A percentile compares a stretch with the other conserved stretches of the same genome.
Evolutionary conservation across 2,113 vertebrate genomes (phyloP).

Genomic region (Chaenocephalus aceratus): DNA sequence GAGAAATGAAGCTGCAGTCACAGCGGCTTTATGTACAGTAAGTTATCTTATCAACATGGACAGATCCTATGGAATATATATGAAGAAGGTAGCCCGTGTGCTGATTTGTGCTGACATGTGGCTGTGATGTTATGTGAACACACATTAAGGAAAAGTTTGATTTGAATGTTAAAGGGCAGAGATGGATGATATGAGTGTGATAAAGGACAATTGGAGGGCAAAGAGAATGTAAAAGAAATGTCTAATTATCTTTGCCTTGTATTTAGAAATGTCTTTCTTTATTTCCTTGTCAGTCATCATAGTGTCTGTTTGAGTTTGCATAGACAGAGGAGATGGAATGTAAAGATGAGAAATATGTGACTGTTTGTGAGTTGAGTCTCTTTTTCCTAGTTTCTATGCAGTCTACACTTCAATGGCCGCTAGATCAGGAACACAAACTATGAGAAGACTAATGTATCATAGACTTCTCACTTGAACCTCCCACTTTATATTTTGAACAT

Average conservation of each 20-base stretch:
- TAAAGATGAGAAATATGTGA: neutral
- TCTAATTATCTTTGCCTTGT: neutral
- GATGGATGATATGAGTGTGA: neutral
- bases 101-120: constrained; percentile 26
- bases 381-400: neutral
- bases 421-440: neutral
- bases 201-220: neutral
- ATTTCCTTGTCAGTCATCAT: neutral
- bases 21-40: neutral
- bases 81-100: neutral
- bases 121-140: neutral
- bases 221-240: neutral
- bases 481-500: too few species aligned
- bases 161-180: neutral
- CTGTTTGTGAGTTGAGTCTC: neutral
- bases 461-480: too few species aligned
- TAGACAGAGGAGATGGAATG: neutral
- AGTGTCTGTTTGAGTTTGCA: neutral
- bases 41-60: constrained; percentile 6
- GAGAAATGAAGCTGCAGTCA: constrained; percentile 18
- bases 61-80: constrained; percentile 49
- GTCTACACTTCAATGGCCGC: neutral
- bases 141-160: neutral
- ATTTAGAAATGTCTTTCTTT: neutral
- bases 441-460: too few species aligned